Evolutionary conservation across 2,797 vertebrate genomes (phyloP), one percentile per base, ranked within the genome.

Genomic region (Odontamblyopus rebecca): DNA sequence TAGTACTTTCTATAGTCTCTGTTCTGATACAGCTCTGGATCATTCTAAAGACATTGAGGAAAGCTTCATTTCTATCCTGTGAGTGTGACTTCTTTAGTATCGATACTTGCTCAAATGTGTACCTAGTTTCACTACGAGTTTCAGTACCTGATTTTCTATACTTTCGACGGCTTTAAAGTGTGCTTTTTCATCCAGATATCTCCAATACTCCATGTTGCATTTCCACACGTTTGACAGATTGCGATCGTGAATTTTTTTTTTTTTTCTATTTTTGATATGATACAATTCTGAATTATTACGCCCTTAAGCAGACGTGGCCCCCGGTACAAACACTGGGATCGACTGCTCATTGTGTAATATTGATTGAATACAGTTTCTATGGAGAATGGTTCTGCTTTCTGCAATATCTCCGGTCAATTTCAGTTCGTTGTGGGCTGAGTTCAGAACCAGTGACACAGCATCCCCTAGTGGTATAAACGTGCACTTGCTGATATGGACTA

Each of bases 401-500:
- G 62, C 56, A 18, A 51, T 30, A 53, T 41, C 6, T 61, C 5
- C 16, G 13, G 15, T 30, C 54, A 13, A 48, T 48, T 1, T 69
- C 50, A 71, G 56, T 69, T 12, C n/a, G n/a, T 56, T 26, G 44
- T 27, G 44, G 73, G 67, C 70, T 61, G 71, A 44, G 72, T 44
- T 35, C 16, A 68, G 56, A 70, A 73, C 70, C 67, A 61, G 79
- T 82, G 73, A 89, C 87, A 75, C 89, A 93, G 87, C 89, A 90
- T 91, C 91, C 88, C 91, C 91, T 87, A 81, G 88, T 92, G 91
- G 91, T 83, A 85, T 44, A 88, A 86, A 62, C 69, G 61, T 81
- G 91, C 77, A 91, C 53, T 86, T 75, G 56, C 51, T 78, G n/a
- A 35, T 26, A 3, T 9, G 13, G 23, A 69, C 26, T 15, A 44